Percentiles rank a stretch among this genome's conserved stretches.
Conservation (phyloP, 1,140 invertebrate genomes). For the Arctopsyche grandis region DNA sequence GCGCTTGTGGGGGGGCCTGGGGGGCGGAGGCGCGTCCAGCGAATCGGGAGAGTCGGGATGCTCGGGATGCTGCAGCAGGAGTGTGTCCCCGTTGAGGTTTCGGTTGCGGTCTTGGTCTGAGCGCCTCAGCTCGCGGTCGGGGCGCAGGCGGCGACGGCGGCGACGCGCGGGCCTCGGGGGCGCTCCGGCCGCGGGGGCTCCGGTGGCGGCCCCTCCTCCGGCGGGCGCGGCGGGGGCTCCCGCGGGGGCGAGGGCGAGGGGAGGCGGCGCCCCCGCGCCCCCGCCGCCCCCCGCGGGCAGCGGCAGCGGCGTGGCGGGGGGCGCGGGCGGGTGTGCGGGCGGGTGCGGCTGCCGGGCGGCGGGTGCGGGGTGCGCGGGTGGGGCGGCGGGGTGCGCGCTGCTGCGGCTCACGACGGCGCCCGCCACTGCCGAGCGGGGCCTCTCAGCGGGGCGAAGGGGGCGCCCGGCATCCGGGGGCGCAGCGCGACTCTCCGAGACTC, state of each 20-base stretch:
- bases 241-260: constrained; percentile 57
- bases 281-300: constrained; percentile 58
- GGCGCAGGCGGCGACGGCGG: neutral
- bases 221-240: neutral
- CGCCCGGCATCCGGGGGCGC: neutral
- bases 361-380: no score
- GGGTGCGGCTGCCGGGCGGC: no score
- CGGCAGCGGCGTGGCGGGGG: constrained; percentile 57
- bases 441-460: constrained; percentile 64
- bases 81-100: neutral
- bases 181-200: neutral
- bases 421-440: constrained; percentile 53
- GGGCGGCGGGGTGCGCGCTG: no score
- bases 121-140: neutral
- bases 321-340: constrained; percentile 53
- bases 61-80: neutral
- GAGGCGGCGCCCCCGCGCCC: constrained; percentile 64
- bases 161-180: neutral
- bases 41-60: constrained; percentile 71
- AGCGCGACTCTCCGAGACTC: constrained; percentile 65
- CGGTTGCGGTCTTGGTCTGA: neutral
- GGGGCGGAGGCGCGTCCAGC: constrained; percentile 69
- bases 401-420: no score
- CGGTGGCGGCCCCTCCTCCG: neutral
- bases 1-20: constrained; percentile 66